Base-by-base conservation (phyloP, 2,113 vertebrate genomes). In the Elephas maximus region DNA sequence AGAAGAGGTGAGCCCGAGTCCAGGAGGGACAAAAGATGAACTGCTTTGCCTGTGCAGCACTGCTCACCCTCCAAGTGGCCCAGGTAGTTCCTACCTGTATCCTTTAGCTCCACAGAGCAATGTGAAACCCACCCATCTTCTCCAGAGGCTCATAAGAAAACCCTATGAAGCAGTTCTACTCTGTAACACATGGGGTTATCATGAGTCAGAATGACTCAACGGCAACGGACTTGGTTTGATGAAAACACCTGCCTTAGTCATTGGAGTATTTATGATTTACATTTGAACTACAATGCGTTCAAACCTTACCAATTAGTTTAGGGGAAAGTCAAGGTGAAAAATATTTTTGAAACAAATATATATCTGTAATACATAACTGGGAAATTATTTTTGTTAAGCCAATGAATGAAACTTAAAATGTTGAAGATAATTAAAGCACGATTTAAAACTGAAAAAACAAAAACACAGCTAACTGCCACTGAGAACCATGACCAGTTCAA, bases 161-260 rank as follows among this genome's bases (percentile, higher is more conserved):
- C 62, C 62, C 48, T 48, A 48, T 48, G 48, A 48, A 48, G 48
- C 48, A 57, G 53, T 12, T 57, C 53, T 57, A 57, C 53, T 57
- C 53, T 57, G 53, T 57, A 57, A 57, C 63, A 65, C 63, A 65
- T 28, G 23, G 26, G 63, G 26, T 65, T 9, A 65, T 18, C 26
- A 28, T 65, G 63, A 9, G 24, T 28, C 23, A 65, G 63, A 65
- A 63, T 60, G 51, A 53, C 51, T 53, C 51, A 53, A 53, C 5
- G 12, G 51, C 51, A 53, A 14, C 53, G 15, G 8, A 7, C 5
- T 62, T 20, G 60, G 18, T 62, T 62, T 28, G 21, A n/a, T 2
- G 0, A 28, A 24, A 0, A 30, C 37, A 2, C 7, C 41, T 1
- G 65, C 71, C 53, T 53, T 0, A 8, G 23, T 4, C 1, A 24